phyloP scores from a whole-genome alignment of 2,113 vertebrate species.

The Penelope pileata region DNA sequence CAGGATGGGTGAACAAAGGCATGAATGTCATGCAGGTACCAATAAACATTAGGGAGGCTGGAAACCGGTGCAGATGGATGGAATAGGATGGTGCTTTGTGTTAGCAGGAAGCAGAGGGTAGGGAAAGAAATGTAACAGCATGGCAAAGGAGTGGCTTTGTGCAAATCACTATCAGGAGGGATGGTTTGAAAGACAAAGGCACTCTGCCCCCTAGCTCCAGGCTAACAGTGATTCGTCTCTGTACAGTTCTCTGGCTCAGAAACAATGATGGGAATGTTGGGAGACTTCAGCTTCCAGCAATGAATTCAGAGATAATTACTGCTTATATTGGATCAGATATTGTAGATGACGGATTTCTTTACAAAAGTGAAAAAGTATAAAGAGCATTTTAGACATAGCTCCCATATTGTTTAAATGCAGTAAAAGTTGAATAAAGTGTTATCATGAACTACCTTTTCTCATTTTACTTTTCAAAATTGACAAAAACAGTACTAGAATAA shows the following conservation, averaged over 20 bases:
- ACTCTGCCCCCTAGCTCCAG: neutral
- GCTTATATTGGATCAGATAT: neutral
- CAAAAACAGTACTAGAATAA: conserved; percentile 41
- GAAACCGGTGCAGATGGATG: fast-evolving
- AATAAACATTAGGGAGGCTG: neutral
- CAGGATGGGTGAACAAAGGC: neutral
- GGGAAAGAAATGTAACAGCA: neutral
- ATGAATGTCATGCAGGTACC: neutral
- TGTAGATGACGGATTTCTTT: neutral
- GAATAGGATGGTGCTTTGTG: neutral
- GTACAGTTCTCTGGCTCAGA: neutral
- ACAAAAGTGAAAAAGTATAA: neutral
- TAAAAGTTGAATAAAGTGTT: neutral
- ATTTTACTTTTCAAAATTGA: conserved; percentile 3
- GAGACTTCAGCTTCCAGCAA: neutral
- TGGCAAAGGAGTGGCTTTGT: neutral
- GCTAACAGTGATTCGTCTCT: neutral
- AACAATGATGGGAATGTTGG: neutral
- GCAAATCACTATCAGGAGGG: neutral
- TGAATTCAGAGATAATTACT: neutral
- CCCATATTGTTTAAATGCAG: neutral
- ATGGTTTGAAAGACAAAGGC: neutral
- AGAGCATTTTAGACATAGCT: neutral
- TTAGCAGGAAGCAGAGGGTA: neutral
- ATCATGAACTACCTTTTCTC: neutral